phyloP scores from a whole-genome alignment of 2,113 vertebrate species.

The Gorsachius goisagi region DNA sequence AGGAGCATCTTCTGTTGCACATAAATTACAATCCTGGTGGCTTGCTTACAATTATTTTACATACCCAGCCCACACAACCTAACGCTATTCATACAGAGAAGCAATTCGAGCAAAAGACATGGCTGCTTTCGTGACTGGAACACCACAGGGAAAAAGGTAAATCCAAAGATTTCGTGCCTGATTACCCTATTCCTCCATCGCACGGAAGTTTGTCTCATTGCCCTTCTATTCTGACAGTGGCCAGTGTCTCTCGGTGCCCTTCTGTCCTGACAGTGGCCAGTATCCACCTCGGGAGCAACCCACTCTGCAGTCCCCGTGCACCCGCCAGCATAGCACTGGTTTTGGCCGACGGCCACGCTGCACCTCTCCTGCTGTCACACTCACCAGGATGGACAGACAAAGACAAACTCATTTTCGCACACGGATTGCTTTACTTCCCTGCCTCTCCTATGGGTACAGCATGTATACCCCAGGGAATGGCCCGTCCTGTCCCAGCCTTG shows the following conservation, averaged over 20 bases:
- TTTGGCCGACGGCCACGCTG: fast-evolving
- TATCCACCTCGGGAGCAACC: background rate
- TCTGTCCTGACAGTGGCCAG: background rate
- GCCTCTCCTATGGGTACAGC: background rate
- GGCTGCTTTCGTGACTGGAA: background rate
- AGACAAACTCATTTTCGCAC: background rate
- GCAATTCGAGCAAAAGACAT: background rate
- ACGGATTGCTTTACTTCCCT: background rate
- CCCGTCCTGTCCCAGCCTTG: background rate
- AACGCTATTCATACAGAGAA: background rate
- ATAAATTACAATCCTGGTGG: background rate
- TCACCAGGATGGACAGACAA: background rate
- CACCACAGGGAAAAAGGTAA: background rate
- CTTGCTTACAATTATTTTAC: background rate
- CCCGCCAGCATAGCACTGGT: background rate
- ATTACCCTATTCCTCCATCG: background rate
- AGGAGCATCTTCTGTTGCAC: background rate
- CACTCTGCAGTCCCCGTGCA: fast-evolving
- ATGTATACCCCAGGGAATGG: fast-evolving
- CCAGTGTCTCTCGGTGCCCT: background rate
- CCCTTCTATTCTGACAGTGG: background rate
- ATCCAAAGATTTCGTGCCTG: background rate
- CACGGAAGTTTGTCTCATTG: background rate
- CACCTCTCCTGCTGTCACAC: background rate
- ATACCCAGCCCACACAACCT: background rate